These are phyloP conservation scores for Chymomyza procnemis DNA, from an alignment of 2,888 invertebrate species.

Conservation along the genomic window DNA sequence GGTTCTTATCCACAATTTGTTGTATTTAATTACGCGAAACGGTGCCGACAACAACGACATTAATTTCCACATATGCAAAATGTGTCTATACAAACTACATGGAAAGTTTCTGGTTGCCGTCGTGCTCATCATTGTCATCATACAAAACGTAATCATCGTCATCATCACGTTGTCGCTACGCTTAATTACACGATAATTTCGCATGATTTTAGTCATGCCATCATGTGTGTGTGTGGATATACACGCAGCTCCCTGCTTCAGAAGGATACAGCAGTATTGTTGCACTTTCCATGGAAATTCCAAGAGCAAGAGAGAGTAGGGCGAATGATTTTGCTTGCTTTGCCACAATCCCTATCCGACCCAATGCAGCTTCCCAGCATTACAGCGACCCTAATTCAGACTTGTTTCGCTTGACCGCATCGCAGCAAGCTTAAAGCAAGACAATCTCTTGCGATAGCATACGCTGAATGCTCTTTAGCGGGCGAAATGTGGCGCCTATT, in stretches of 20 bases:
- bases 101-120: neutral
- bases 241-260: neutral
- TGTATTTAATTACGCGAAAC: constrained; percentile 40
- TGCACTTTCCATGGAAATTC: constrained; percentile 42
- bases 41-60: constrained; percentile 50
- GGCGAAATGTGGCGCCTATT: too few relatives aligned
- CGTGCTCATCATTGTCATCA: neutral
- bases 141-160: neutral
- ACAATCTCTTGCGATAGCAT: neutral
- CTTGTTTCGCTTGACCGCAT: constrained; percentile 34
- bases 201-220: constrained; percentile 50
- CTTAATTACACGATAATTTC: constrained; percentile 77
- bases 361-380: too few relatives aligned
- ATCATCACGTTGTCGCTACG: constrained; percentile 54
- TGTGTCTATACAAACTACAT: neutral
- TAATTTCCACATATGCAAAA: neutral
- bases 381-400: neutral
- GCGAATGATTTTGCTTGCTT: constrained; percentile 33
- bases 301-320: constrained; percentile 1
- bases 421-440: neutral
- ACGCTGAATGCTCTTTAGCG: neutral
- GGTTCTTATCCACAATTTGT: neutral
- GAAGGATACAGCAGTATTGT: neutral
- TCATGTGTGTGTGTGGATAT: neutral
- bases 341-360: too few relatives aligned